Conservation (phyloP, 2,113 vertebrate species). For the Cyanoramphus novaezelandiae region DNA sequence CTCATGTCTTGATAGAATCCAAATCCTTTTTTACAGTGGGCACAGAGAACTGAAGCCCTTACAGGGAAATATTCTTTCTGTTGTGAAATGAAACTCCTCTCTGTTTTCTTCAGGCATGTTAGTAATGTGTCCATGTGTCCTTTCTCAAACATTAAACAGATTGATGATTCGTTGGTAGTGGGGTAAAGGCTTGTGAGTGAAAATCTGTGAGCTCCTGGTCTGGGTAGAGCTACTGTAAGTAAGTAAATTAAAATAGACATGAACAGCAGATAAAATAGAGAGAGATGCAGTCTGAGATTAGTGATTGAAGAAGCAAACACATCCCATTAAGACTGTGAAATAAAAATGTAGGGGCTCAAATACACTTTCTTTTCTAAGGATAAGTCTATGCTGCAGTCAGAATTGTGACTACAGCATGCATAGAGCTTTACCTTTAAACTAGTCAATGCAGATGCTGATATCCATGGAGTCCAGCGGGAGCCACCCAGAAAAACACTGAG, state of each 20-base stretch:
- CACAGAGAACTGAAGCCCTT: not conserved
- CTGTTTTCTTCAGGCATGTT: not conserved
- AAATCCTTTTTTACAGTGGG: not conserved
- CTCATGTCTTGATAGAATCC: not conserved
- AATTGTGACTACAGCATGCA: not conserved
- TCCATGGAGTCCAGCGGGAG: not conserved
- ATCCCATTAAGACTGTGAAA: not conserved
- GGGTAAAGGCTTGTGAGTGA: not conserved
- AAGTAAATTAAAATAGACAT: not conserved
- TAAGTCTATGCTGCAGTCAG: not conserved
- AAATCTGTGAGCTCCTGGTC: not conserved
- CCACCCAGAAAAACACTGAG: not conserved
- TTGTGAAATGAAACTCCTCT: not conserved
- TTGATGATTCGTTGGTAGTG: not conserved
- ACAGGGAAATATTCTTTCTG: not conserved
- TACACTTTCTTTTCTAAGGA: not conserved
- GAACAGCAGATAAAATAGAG: not conserved
- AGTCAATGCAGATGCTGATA: not conserved
- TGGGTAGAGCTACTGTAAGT: not conserved
- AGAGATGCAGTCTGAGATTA: not conserved
- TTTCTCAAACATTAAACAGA: not conserved
- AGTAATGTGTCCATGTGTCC: accelerated
- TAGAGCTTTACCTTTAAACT: not conserved
- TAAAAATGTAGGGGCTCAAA: not conserved
- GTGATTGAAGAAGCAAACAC: not conserved